These are phyloP conservation scores for Erebia epiphron DNA, from an alignment of 2,888 invertebrate genomes.

Conservation along the genomic window DNA sequence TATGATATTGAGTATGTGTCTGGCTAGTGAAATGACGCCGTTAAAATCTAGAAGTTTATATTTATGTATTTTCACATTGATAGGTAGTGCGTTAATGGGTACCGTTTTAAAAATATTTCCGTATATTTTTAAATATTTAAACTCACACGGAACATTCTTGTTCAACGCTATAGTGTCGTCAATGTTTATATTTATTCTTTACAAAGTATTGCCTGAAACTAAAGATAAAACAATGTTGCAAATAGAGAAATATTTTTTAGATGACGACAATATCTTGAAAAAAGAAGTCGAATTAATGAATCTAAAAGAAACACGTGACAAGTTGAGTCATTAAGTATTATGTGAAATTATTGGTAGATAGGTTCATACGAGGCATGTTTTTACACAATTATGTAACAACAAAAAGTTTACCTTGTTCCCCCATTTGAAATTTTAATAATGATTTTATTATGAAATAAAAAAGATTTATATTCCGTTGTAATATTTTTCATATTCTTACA, in stretches of 20 bases:
- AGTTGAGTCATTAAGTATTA: neutral
- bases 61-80: slow-evolving; percentile 6
- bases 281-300: slow-evolving; percentile 2
- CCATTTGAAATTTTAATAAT: too few relatives aligned
- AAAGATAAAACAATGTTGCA: slow-evolving; percentile 45
- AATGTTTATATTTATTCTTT: slow-evolving; percentile 31
- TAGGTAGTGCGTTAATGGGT: slow-evolving; percentile 18
- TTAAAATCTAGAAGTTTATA: slow-evolving; percentile 17
- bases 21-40: slow-evolving; percentile 38
- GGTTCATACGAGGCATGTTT: too few relatives aligned
- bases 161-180: slow-evolving; percentile 35
- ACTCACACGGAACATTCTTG: slow-evolving; percentile 44
- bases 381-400: too few relatives aligned
- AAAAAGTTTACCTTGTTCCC: too few relatives aligned
- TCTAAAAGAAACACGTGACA: neutral
- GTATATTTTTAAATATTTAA: slow-evolving; percentile 40
- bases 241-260: slow-evolving; percentile 38
- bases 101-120: slow-evolving; percentile 48
- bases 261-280: neutral
- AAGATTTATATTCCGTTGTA: too few relatives aligned
- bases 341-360: neutral
- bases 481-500: too few relatives aligned
- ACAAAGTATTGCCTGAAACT: slow-evolving; percentile 41
- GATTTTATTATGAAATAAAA: too few relatives aligned
- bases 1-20: slow-evolving; percentile 49